phyloP scores from a whole-genome alignment of 1,140 invertebrate species.

The Heliconius hewitsoni region DNA sequence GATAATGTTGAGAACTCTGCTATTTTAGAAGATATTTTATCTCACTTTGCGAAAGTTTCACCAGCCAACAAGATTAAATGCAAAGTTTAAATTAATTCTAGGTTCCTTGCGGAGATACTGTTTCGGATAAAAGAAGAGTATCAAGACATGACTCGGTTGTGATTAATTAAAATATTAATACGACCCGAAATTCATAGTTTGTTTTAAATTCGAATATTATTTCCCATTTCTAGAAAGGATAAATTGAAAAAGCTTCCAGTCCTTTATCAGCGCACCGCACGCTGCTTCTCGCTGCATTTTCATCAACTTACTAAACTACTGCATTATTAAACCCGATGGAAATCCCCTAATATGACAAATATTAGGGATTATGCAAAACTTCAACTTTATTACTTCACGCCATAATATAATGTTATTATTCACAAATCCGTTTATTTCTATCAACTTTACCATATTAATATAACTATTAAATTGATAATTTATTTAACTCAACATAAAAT shows the following conservation, averaged over 20 bases:
- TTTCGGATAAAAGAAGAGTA: constrained; percentile 47
- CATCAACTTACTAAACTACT: constrained; percentile 54
- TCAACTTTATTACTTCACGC: constrained; percentile 31
- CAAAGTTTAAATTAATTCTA: constrained; percentile 79
- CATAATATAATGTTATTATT: constrained; percentile 26
- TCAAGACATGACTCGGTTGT: constrained; percentile 42
- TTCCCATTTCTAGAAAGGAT: constrained; percentile 23
- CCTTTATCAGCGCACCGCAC: constrained; percentile 62
- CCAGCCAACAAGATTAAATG: constrained; percentile 75
- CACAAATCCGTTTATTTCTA: constrained; percentile 5
- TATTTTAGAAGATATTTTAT: constrained; percentile 75
- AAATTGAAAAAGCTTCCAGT: constrained; percentile 61
- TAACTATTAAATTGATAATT: background rate
- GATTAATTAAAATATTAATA: constrained; percentile 50
- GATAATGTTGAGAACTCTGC: constrained; percentile 59
- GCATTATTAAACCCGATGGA: constrained; percentile 37
- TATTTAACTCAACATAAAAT: background rate
- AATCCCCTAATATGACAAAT: constrained; percentile 40
- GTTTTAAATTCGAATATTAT: constrained; percentile 20
- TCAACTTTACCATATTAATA: background rate
- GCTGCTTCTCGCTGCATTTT: constrained; percentile 58
- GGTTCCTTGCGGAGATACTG: constrained; percentile 53
- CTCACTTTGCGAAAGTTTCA: constrained; percentile 69
- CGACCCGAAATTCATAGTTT: constrained; percentile 21
- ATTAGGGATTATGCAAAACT: constrained; percentile 38